Evolutionary conservation across 2,888 invertebrate genomes (phyloP), one percentile per base, ranked within the genome.

Genomic region (Fragum sueziense): DNA sequence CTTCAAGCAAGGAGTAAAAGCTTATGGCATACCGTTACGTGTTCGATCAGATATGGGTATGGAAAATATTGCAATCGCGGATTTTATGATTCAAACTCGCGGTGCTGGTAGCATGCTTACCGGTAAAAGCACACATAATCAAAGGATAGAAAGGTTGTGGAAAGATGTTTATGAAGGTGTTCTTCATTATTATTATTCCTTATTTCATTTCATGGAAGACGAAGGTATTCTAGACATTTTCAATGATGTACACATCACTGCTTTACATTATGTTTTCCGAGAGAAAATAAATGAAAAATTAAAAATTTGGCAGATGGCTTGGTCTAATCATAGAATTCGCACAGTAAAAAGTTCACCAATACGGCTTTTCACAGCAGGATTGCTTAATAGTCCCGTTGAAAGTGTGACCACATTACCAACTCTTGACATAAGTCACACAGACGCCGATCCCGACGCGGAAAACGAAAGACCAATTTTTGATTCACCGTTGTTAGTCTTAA

Each of bases 41-140:
- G 68, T 72, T 6, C 25, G 77, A 34, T 59, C 77, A 17, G 77
- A 77, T 25, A 31, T 52, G 62, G 78, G 74, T 3, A 37, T 78
- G 62, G 78, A 78, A 78, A 78, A 74, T 27, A n/a, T n/a, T 54
- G 29, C 25, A 22, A 70, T 78, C 20, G 78, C 78, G 34, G 74
- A 74, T 22, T 71, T 47, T 54, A 74, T 79, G 79, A 29, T 54
- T 22, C 51, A 37, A 47, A 67, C 27, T 47, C 29, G 70, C 47
- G 78, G 78, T 27, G n/a, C 9, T 51, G 33, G 33, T 34, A 41
- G 74, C 11, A 79, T 76, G 59, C 2, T 79, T 17, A 73, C 76
- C 20, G 79, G 79, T 7, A 71, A 71, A 37, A 72, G 79, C 52
- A 70, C 72, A 33, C 79, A 79, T 51, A 79, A 79, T 33, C 79